These are phyloP conservation scores for Trichoplusia ni DNA, from an alignment of 1,140 invertebrate genomes.

Conservation along the genomic window DNA sequence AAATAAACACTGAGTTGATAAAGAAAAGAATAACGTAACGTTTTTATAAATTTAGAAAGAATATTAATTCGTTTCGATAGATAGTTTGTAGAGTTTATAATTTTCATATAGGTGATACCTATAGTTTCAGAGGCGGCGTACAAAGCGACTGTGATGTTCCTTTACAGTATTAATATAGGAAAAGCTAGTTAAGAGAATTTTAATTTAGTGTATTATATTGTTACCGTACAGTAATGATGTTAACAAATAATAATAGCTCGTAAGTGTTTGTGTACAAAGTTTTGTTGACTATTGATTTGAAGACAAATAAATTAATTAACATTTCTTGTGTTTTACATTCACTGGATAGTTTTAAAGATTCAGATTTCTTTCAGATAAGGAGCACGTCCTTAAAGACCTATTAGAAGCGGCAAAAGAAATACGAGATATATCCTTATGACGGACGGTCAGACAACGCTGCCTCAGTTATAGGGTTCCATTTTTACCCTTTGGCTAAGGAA, in stretches of 20 bases:
- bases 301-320: slow-evolving; percentile 42
- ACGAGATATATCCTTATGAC: too few species aligned
- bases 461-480: too few species aligned
- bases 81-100: neutral
- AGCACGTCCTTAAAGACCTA: too few species aligned
- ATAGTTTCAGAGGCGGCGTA: slow-evolving; percentile 32
- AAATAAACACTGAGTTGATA: too few species aligned
- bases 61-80: too few species aligned
- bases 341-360: neutral
- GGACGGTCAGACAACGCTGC: too few species aligned
- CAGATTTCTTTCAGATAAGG: too few species aligned
- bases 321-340: neutral
- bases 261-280: slow-evolving; percentile 61
- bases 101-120: neutral
- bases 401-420: too few species aligned
- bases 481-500: too few species aligned
- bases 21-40: too few species aligned
- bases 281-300: slow-evolving; percentile 54
- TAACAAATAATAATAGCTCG: slow-evolving; percentile 39
- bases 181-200: slow-evolving; percentile 39
- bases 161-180: slow-evolving; percentile 66
- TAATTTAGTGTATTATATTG: slow-evolving; percentile 16
- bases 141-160: slow-evolving; percentile 68
- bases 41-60: too few species aligned
- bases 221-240: slow-evolving; percentile 22